Base-by-base conservation (phyloP, 2,113 vertebrate species). In the Buteo buteo region DNA sequence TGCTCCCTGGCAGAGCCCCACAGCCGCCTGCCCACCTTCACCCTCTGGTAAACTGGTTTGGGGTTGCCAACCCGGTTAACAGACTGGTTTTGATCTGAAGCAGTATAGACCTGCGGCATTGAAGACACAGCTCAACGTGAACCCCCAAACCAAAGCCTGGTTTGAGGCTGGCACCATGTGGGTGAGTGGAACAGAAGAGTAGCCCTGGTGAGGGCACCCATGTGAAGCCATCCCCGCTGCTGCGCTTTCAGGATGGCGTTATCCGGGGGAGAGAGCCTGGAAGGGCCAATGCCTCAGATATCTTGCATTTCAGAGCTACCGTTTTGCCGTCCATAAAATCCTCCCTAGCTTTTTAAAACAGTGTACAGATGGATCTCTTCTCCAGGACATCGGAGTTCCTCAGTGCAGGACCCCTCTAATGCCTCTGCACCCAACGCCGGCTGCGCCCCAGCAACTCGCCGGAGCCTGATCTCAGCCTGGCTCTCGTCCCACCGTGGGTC, bases 341-440 rank as follows among this genome's bases (percentile, higher is more conserved):
- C 10, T 84, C 19, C 40, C 6, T 32, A 54, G 17, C 9, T 5
- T 79, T 81, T 71, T 55, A 38, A 76, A 82, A 64, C 14, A 57
- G 8, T 1, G 7, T 31, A 29, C 69, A 77, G 36, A 64, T 31
- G 34, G 36, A 71, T 82, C 22, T 71, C 49, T 57, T 87, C 77
- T 49, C 28, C 29, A 36, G 21, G 76, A 77, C 38, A 24, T 21
- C 0, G 0, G 44, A 71, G 18, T 47, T 86, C 44, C 52, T 76
- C 3, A 0, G 57, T 22, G 28, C 45, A 52, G 62, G 70, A 85
- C 57, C 18, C 28, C 40, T 87, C 19, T 62, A 64, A 82, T 29
- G 54, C 19, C 49, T 42, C 40, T 13, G 40, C 24, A 29, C n/a
- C 16, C 29, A 13, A 9, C 1, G 3, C 25, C 0, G 2, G 18